phyloP scores from a whole-genome alignment of 2,113 vertebrate species.

The Tichodroma muraria region DNA sequence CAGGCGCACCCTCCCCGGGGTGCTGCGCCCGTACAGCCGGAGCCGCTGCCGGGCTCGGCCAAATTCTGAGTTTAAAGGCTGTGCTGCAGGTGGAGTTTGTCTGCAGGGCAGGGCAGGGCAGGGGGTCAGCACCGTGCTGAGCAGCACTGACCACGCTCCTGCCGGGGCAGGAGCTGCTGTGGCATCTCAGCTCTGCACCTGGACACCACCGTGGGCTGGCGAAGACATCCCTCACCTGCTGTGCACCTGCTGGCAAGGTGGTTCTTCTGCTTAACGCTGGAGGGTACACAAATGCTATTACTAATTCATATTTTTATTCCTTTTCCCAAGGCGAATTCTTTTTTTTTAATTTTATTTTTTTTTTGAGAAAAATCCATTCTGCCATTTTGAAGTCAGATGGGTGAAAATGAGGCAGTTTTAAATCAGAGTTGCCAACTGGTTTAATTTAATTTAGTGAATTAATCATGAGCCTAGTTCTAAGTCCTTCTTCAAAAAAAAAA shows the following conservation, averaged over 20 bases:
- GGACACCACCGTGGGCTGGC: rapidly evolving
- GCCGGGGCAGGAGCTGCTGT: not conserved
- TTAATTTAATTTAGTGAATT: constrained; percentile 58
- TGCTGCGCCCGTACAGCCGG: not conserved
- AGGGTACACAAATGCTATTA: not conserved
- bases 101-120: not conserved
- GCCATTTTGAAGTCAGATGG: constrained; percentile 32
- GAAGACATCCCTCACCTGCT: not conserved
- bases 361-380: constrained; percentile 27
- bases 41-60: not conserved
- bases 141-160: rapidly evolving
- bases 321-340: not conserved
- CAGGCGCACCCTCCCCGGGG: not conserved
- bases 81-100: not conserved
- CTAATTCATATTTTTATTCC: not conserved
- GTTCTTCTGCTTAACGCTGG: not conserved
- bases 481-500: not conserved
- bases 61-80: not conserved
- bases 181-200: not conserved
- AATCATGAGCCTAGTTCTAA: constrained; percentile 50
- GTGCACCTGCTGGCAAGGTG: not conserved
- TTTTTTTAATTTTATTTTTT: not conserved
- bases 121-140: not conserved
- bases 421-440: constrained; percentile 29
- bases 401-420: constrained; percentile 43